Evolutionary conservation across 1,140 invertebrate genomes (phyloP), one percentile per base, ranked within the genome.

Genomic region (Dreissena rostriformis): DNA sequence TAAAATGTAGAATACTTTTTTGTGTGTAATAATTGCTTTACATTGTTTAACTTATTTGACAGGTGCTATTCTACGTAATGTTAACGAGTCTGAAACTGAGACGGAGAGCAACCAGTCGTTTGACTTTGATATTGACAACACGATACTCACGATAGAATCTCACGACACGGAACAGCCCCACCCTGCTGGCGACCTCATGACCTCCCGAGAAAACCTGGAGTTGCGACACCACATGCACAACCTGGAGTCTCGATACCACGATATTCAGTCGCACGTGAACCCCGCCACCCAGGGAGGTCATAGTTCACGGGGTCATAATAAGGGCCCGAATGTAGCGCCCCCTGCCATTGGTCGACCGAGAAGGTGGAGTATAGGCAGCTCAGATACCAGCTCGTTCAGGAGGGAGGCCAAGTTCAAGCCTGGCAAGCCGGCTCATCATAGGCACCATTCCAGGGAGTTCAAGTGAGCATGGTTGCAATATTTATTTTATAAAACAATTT

Each of bases 211-310:
- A 70, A 70, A 67, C n/a, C 67, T 29, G 0, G 61, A 53, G 10
- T 82, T 88, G 51, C 67, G 82, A 55, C 72, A 97, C 81, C 97
- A 98, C 90, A 93, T 98, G 24, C 96, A 97, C 90, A 96, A 97
- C 0, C 94, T 98, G 14, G 97, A 98, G 94, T 96, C 95, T 82
- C 98, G 98, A 97, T 98, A 98, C 90, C 96, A 96, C 14, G 95
- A 96, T 93, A 96, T 98, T 51, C 92, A 97, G 82, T 97, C 97
- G 93, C 94, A 97, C 73, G 93, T 98, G 0, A 96, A 97, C 5
- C 96, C 96, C 19, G 85, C 88, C 0, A n/a, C n/a, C n/a, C 85
- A 83, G 75, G 73, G 77, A 17, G 76, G 65, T 72, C 51, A 63
- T 70, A 49, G 22, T 51, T n/a, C n/a, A 52, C 52, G 75, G 39